Conservation (phyloP, 1,140 invertebrate genomes). For the Drosophila equinoxialis region DNA sequence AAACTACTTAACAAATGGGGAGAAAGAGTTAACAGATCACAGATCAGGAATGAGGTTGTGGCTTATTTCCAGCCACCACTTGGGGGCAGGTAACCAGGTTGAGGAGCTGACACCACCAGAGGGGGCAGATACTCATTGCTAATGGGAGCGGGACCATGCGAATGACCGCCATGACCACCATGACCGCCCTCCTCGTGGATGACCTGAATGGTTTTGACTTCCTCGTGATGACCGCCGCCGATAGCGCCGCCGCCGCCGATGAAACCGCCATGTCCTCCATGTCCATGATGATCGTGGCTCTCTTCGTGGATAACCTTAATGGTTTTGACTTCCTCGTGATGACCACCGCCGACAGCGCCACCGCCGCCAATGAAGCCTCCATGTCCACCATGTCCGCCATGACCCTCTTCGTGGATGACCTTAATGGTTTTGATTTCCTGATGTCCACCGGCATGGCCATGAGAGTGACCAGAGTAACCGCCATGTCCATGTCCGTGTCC, state of each 20-base stretch:
- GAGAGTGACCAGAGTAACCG: slow-evolving; percentile 40
- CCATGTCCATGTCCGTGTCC: slow-evolving; percentile 7
- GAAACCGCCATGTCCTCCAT: slow-evolving; percentile 30
- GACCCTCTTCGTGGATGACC: slow-evolving; percentile 70
- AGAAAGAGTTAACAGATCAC: slow-evolving; percentile 47
- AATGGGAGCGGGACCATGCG: slow-evolving; percentile 31
- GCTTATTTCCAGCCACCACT: slow-evolving; percentile 67
- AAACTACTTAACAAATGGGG: slow-evolving; percentile 71
- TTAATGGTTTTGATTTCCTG: slow-evolving; percentile 69
- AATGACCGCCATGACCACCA: slow-evolving; percentile 7
- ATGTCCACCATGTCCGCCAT: slow-evolving; percentile 28
- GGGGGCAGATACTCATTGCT: slow-evolving; percentile 57
- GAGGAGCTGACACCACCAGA: slow-evolving; percentile 49
- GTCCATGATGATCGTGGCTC: slow-evolving; percentile 16
- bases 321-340: slow-evolving; percentile 50
- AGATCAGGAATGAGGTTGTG: slow-evolving; percentile 21
- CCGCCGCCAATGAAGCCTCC: slow-evolving; percentile 27
- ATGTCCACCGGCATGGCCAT: slow-evolving; percentile 45
- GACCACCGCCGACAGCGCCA: slow-evolving; percentile 17
- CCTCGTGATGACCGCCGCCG: slow-evolving; percentile 34
- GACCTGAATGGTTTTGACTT: slow-evolving; percentile 69
- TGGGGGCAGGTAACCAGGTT: slow-evolving; percentile 65
- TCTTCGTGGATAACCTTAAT: slow-evolving; percentile 53
- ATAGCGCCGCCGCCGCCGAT: slow-evolving; percentile 30
- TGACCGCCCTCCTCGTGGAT: slow-evolving; percentile 62